A percentile compares a stretch with the other conserved stretches of the same genome.
Conservation (phyloP, 2,888 invertebrate species). For the Nomada ruficornis region DNA sequence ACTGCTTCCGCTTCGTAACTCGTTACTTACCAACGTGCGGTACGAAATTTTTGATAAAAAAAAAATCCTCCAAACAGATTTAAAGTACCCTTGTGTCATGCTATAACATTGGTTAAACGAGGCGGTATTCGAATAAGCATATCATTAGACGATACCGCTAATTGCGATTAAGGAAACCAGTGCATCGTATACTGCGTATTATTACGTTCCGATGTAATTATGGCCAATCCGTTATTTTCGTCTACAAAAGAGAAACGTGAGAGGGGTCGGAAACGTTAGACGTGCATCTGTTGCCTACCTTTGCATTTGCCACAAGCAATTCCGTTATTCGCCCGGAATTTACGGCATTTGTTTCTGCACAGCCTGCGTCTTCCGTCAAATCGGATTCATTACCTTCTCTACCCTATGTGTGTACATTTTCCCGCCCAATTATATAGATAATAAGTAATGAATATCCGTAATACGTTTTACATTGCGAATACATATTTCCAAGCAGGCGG, state of each 20-base stretch:
- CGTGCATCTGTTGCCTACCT: constrained; percentile 43
- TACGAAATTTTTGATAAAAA: constrained; percentile 19
- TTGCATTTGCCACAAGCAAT: constrained; percentile 48
- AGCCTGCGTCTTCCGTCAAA: constrained; percentile 15
- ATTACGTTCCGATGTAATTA: constrained; percentile 26
- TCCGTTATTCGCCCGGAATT: constrained; percentile 73
- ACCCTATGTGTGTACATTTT: not conserved
- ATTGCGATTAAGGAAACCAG: constrained; percentile 14
- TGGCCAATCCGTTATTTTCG: constrained; percentile 53
- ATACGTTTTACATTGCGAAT: not conserved
- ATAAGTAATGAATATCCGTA: no score
- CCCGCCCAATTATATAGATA: no score
- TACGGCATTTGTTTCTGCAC: constrained; percentile 56
- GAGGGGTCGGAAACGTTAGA: constrained; percentile 61
- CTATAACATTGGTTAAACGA: not conserved
- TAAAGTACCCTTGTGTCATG: not conserved
- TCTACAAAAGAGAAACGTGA: constrained; percentile 13
- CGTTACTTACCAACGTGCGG: constrained; percentile 30
- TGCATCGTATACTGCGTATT: not conserved
- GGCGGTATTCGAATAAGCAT: not conserved
- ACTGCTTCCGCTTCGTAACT: constrained; percentile 65
- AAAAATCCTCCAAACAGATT: not conserved
- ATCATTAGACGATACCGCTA: constrained; percentile 2
- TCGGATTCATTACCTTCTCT: not conserved
- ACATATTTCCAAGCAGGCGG: not conserved